Conservation (phyloP, 2,113 vertebrate genomes). For the Pteronura brasiliensis region DNA sequence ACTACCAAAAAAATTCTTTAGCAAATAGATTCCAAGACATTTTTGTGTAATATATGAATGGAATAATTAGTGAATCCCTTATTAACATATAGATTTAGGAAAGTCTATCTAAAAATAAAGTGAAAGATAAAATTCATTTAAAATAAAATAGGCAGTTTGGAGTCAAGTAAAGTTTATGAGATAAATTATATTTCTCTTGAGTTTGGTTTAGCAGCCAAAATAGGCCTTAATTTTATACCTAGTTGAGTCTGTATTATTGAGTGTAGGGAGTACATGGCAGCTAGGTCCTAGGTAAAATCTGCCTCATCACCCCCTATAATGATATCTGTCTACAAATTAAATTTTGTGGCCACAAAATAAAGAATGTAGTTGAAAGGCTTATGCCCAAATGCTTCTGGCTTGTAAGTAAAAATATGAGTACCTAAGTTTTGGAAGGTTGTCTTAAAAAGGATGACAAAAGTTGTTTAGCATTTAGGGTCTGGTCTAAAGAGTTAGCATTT, state of each 20-base stretch:
- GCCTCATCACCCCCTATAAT: neutral
- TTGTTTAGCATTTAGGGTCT: neutral
- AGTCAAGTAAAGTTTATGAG: neutral
- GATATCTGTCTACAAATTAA: slow-evolving; percentile 51
- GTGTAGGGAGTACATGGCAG: neutral
- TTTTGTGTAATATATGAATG: neutral
- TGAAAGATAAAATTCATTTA: neutral
- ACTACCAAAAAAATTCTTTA: neutral
- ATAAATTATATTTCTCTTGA: neutral
- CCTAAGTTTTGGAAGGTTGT: slow-evolving; percentile 45
- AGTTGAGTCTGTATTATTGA: neutral
- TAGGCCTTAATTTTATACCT: neutral
- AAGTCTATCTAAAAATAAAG: neutral
- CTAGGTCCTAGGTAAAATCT: neutral
- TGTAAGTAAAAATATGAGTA: slow-evolving; percentile 62
- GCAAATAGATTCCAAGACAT: neutral
- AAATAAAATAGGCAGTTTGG: neutral
- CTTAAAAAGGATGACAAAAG: neutral
- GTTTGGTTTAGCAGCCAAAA: neutral
- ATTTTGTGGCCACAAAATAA: slow-evolving; percentile 43
- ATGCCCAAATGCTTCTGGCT: slow-evolving; percentile 39
- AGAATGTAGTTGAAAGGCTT: slow-evolving; percentile 53
- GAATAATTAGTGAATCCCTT: neutral
- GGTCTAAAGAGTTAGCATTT: neutral
- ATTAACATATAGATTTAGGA: neutral